Evolutionary conservation across 2,113 vertebrate genomes (phyloP).

Genomic region (Phalacrocorax brasilianus): DNA sequence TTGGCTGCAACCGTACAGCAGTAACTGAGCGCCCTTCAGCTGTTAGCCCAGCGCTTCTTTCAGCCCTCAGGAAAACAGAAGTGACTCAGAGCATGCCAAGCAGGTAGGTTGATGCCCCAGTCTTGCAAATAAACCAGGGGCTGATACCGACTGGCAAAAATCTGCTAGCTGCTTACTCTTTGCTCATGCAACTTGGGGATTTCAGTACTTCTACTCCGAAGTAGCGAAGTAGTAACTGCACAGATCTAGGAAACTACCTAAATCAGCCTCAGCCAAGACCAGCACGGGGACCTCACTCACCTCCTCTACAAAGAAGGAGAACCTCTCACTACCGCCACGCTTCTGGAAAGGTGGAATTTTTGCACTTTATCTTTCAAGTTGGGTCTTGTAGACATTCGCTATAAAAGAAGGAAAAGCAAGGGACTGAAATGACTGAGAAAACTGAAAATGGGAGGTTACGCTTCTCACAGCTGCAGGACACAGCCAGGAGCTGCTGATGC

Average conservation of each 20-base stretch:
- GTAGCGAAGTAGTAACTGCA: background rate
- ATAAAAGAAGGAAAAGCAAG: background rate
- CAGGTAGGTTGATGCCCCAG: background rate
- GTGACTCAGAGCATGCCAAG: background rate
- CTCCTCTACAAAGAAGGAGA: background rate
- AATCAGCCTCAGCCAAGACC: background rate
- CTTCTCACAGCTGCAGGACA: background rate
- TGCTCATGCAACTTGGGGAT: background rate
- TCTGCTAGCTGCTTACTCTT: background rate
- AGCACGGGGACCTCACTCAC: rapidly evolving
- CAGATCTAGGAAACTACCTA: background rate
- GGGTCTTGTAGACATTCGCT: background rate
- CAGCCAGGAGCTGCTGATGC: background rate
- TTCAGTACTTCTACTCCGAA: background rate
- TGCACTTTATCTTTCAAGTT: background rate
- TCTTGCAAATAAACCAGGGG: background rate
- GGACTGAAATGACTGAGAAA: background rate
- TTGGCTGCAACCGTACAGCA: background rate
- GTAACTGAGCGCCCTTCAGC: background rate
- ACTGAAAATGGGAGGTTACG: background rate
- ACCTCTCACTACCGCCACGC: background rate
- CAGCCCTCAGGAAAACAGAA: background rate
- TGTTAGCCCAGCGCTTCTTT: background rate
- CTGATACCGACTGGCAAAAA: background rate
- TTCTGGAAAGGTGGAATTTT: background rate